These are phyloP conservation scores for Bombus vancouverensis DNA, from an alignment of 1,140 invertebrate species.

Conservation along the genomic window DNA sequence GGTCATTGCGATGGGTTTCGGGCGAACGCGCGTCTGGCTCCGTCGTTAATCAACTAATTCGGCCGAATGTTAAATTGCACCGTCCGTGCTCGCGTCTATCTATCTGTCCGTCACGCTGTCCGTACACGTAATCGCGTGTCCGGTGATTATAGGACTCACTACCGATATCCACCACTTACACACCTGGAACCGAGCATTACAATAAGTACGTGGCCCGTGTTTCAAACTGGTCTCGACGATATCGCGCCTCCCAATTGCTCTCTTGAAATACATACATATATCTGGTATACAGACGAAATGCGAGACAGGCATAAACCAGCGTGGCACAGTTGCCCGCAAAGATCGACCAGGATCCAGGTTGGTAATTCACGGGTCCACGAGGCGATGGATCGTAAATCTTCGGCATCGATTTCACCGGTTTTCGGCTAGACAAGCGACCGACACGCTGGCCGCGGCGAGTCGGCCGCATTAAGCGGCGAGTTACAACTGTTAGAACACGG, in stretches of 20 bases:
- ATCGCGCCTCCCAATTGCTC: constrained; percentile 41
- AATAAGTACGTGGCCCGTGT: constrained; percentile 60
- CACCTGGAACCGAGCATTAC: constrained; percentile 68
- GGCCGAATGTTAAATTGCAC: constrained; percentile 74
- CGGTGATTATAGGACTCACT: constrained; percentile 73
- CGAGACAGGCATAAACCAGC: not conserved
- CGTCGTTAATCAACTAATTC: constrained; percentile 76
- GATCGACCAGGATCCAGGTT: not conserved
- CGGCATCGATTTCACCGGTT: constrained; percentile 66
- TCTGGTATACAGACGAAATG: not conserved
- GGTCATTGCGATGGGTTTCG: not conserved
- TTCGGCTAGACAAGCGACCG: constrained; percentile 65
- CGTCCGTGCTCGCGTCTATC: constrained; percentile 61
- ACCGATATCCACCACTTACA: constrained; percentile 63
- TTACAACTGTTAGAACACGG: constrained; percentile 72
- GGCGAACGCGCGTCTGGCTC: constrained; percentile 32
- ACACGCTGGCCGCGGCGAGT: constrained; percentile 46
- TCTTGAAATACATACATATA: not conserved
- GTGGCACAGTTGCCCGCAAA: not conserved
- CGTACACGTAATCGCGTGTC: constrained; percentile 68
- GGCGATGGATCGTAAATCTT: constrained; percentile 55
- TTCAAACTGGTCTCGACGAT: constrained; percentile 34
- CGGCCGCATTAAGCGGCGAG: constrained; percentile 60
- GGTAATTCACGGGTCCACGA: constrained; percentile 45
- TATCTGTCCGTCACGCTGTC: constrained; percentile 63